Base-by-base conservation (phyloP, 2,888 invertebrate genomes). In the Apotomis turbidana region DNA sequence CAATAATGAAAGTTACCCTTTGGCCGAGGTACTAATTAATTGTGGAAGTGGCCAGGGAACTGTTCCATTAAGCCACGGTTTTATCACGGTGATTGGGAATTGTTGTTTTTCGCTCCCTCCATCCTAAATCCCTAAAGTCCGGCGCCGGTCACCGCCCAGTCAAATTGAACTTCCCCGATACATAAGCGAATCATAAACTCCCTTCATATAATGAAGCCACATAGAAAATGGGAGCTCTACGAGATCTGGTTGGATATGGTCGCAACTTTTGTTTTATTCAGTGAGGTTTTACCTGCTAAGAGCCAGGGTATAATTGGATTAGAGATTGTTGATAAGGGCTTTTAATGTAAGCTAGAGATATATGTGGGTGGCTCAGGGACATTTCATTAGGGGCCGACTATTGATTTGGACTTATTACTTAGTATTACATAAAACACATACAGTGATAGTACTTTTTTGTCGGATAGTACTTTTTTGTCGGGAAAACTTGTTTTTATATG, bases 231-330 rank as follows among this genome's bases (percentile, higher is more conserved):
- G 75, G 49, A 74, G 87, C 63, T 84, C 87, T 74, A 13, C 6
- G 36, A 52, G 68, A 63, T 75, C 27, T 88, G 88, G 90, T 74
- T 72, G 77, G 66, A 44, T 74, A 71, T 75, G 78, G 80, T 77
- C 78, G 77, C 79, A 84, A 84, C 88, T 88, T 87, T 89, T 92
- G 90, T 90, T 87, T 91, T 90, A 91, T 93, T 90, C 90, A 90
- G 84, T 78, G 77, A 82, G 79, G 84, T 79, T 83, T 79, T 85
- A 87, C 86, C 86, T 87, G 86, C 83, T 85, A 86, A 89, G 88
- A 88, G 90, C 83, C 83, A 80, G 84, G 80, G 80, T 84, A 87
- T 90, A 90, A 91, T 91, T 90, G 88, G 89, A 92, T 92, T 90
- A 90, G 88, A 90, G 89, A 88, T 89, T 84, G 86, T 87, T 88